Conservation (phyloP, 1,140 invertebrate genomes). For the Anthonomus grandis region DNA sequence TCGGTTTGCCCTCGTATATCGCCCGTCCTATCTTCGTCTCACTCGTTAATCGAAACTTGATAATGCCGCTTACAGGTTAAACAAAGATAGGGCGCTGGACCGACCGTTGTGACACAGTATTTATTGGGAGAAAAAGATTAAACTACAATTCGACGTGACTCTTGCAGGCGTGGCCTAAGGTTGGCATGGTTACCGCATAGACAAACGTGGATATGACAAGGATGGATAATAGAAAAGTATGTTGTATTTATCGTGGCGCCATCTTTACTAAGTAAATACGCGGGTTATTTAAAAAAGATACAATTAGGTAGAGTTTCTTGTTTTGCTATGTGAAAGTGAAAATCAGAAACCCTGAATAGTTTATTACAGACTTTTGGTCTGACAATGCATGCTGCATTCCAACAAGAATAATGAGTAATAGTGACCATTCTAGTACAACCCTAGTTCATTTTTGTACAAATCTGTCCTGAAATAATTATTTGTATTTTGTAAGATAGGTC, state of each 20-base stretch:
- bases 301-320: too few relatives aligned
- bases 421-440: too few relatives aligned
- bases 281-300: background rate
- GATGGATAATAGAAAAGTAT: background rate
- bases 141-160: background rate
- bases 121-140: background rate
- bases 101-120: background rate
- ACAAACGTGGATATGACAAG: background rate
- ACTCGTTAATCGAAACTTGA: background rate
- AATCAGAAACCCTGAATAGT: too few relatives aligned
- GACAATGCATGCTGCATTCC: too few relatives aligned
- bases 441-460: too few relatives aligned
- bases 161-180: background rate
- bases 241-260: background rate
- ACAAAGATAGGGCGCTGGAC: background rate
- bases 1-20: conserved; percentile 1
- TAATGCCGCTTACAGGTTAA: background rate
- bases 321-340: too few relatives aligned
- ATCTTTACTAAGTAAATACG: background rate
- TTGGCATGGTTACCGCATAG: background rate
- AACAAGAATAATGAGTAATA: too few relatives aligned
- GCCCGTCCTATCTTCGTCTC: background rate
- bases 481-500: too few relatives aligned
- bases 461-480: too few relatives aligned
- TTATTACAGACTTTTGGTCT: too few relatives aligned